A percentile compares a stretch with the other conserved stretches of the same genome.
phyloP scores from a whole-genome alignment of 2,888 invertebrate species.

The Eurytoma adleriae region DNA sequence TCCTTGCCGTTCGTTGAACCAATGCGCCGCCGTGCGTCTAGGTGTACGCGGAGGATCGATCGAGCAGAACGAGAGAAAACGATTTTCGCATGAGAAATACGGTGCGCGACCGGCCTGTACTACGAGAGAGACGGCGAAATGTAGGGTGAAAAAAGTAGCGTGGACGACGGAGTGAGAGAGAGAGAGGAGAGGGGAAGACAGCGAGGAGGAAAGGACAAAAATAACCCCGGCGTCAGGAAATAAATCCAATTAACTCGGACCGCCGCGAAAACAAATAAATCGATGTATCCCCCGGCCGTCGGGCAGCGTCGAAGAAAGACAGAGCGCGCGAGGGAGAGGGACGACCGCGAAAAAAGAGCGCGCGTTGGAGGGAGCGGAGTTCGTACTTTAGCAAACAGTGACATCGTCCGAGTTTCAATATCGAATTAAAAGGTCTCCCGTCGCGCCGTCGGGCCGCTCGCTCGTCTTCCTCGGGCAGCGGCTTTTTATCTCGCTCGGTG shows the following conservation, averaged over 20 bases:
- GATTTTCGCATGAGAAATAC: slow-evolving; percentile 61
- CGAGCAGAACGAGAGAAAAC: slow-evolving; percentile 43
- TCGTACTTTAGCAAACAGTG: slow-evolving; percentile 44
- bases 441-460: slow-evolving; percentile 12
- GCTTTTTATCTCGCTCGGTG: slow-evolving; percentile 27
- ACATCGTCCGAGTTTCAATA: slow-evolving; percentile 52
- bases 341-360: slow-evolving; percentile 1
- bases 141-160: neutral
- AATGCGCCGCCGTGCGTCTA: slow-evolving; percentile 1
- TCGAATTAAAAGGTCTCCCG: slow-evolving; percentile 57
- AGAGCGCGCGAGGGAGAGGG: slow-evolving; percentile 45
- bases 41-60: slow-evolving; percentile 29
- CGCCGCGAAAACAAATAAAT: slow-evolving; percentile 68
- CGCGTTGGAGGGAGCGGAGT: neutral
- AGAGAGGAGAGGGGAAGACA: neutral
- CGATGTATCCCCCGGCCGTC: slow-evolving; percentile 60
- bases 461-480: neutral
- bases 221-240: slow-evolving; percentile 63
- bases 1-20: slow-evolving; percentile 59
- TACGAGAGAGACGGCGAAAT: slow-evolving; percentile 10
- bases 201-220: slow-evolving; percentile 57
- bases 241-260: slow-evolving; percentile 68
- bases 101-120: slow-evolving; percentile 24
- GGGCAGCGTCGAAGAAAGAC: slow-evolving; percentile 43
- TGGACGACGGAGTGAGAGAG: neutral